A percentile compares a stretch with the other conserved stretches of the same genome.
These are phyloP conservation scores for Calcarius lapponicus DNA, from an alignment of 2,797 vertebrate genomes.

Conservation along the genomic window DNA sequence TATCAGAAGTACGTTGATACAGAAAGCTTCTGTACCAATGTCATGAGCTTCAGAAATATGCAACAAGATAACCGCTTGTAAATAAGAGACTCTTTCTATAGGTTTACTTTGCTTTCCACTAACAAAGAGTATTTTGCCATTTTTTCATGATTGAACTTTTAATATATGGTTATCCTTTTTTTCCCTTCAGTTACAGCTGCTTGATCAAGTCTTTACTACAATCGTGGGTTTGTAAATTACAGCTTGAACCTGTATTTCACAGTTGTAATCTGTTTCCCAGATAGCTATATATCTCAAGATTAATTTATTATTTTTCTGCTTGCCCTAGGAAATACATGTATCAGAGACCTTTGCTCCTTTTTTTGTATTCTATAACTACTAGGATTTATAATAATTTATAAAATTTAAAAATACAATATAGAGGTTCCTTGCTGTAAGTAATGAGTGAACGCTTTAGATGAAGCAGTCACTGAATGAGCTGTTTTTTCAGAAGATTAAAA, in stretches of 20 bases:
- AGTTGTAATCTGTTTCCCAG: constrained; percentile 66
- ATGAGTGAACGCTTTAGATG: background rate
- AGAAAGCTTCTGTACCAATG: background rate
- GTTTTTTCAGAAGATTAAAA: background rate
- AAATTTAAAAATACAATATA: background rate
- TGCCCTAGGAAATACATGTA: constrained; percentile 38
- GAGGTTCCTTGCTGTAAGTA: background rate
- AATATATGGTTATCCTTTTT: background rate
- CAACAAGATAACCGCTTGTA: background rate
- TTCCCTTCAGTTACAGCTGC: background rate
- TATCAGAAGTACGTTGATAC: background rate
- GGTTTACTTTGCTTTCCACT: background rate
- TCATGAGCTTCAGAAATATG: background rate
- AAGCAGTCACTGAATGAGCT: background rate
- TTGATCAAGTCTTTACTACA: constrained; percentile 44
- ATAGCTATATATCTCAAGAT: constrained; percentile 15
- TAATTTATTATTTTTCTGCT: constrained; percentile 33
- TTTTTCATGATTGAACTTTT: background rate
- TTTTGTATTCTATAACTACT: background rate
- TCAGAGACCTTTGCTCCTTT: background rate
- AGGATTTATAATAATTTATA: background rate
- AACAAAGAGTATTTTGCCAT: background rate
- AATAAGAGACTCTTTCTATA: background rate
- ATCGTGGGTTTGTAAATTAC: constrained; percentile 47
- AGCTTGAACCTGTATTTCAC: constrained; percentile 55